Evolutionary conservation across 2,113 vertebrate genomes (phyloP).

Genomic region (Hymenochirus boettgeri): DNA sequence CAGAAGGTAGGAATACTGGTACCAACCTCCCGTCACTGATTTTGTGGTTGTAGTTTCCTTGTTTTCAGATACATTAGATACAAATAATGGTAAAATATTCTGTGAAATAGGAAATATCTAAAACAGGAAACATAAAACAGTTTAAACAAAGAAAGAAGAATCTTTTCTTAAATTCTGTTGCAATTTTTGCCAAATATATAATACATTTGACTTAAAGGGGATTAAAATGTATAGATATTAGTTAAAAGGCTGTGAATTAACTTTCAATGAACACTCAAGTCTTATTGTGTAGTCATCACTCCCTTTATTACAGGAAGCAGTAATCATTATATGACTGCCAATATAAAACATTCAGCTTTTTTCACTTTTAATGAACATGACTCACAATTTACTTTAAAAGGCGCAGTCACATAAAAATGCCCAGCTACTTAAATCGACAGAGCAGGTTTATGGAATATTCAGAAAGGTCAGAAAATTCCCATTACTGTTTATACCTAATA

Average conservation of each 20-base stretch:
- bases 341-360: slow-evolving; percentile 56
- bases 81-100: no score
- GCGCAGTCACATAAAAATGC: slow-evolving; percentile 28
- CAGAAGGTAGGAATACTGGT: no score
- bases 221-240: slow-evolving; percentile 57
- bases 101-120: no score
- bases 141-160: slow-evolving; percentile 24
- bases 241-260: slow-evolving; percentile 67
- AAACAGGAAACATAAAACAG: slow-evolving; percentile 1
- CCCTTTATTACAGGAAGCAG: slow-evolving; percentile 64
- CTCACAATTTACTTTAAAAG: slow-evolving; percentile 59
- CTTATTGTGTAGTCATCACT: slow-evolving; percentile 59
- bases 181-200: slow-evolving; percentile 45
- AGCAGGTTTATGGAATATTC: background rate
- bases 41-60: no score
- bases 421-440: background rate
- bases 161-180: slow-evolving; percentile 17
- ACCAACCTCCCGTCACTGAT: no score
- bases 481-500: no score
- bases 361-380: slow-evolving; percentile 62
- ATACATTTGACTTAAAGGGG: slow-evolving; percentile 49
- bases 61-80: no score
- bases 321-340: slow-evolving; percentile 57
- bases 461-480: no score
- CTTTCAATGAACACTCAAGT: slow-evolving; percentile 65